Evolutionary conservation across 2,113 vertebrate species (phyloP).

Genomic region (Ptilorrhoa leucosticta): DNA sequence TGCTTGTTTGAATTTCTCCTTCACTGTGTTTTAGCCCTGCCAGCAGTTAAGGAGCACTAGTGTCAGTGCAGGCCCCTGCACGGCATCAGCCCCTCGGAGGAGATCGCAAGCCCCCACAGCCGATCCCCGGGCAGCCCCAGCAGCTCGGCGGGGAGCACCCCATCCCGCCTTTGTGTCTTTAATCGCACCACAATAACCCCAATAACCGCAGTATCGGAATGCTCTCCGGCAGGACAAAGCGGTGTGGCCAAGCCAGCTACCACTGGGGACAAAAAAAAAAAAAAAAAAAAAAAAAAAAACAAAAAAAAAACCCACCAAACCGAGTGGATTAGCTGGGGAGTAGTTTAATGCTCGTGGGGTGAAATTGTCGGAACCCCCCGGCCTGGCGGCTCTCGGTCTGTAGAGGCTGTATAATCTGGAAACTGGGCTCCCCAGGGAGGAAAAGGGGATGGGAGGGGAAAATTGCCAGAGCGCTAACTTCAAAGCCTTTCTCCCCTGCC

Average conservation of each 20-base stretch:
- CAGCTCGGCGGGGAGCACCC: too few species aligned
- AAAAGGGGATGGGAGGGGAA: background rate
- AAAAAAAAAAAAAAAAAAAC: too few species aligned
- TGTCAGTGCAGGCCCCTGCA: rapidly evolving
- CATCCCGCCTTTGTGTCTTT: background rate
- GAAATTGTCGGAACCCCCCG: background rate
- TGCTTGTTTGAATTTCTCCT: background rate
- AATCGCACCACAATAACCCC: background rate
- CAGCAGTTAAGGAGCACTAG: rapidly evolving
- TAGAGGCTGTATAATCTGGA: background rate
- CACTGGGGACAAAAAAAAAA: too few species aligned
- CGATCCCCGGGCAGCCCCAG: too few species aligned
- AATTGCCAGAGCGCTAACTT: background rate
- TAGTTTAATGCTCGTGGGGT: background rate
- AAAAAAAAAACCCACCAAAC: background rate
- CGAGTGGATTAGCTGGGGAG: background rate
- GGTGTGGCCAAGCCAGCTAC: background rate
- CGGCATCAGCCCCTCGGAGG: background rate
- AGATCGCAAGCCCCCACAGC: background rate
- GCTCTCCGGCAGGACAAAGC: background rate
- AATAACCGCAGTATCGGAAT: background rate
- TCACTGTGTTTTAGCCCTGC: background rate
- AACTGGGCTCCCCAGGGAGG: background rate
- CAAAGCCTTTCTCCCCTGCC: background rate
- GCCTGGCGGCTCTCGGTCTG: background rate